Percentiles rank a stretch among this genome's conserved stretches.
These are phyloP conservation scores for Megathymus violae DNA, from an alignment of 1,140 invertebrate species.

Conservation along the genomic window DNA sequence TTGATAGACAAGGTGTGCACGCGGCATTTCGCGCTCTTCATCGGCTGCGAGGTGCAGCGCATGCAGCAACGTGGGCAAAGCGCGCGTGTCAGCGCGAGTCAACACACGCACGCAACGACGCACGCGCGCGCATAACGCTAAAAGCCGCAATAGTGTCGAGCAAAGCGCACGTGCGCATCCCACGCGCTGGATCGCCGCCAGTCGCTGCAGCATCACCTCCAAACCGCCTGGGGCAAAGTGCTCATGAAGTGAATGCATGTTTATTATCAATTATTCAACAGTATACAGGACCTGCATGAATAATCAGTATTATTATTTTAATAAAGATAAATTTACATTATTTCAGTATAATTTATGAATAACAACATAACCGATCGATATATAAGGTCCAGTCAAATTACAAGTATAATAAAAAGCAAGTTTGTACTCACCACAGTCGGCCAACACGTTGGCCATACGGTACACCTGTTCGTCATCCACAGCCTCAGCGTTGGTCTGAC, in stretches of 20 bases:
- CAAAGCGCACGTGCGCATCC: constrained; percentile 75
- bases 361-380: too few relatives aligned
- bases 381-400: too few relatives aligned
- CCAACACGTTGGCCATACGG: constrained; percentile 85
- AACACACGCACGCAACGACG: constrained; percentile 79
- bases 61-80: constrained; percentile 78
- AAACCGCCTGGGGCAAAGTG: constrained; percentile 88
- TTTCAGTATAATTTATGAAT: too few relatives aligned
- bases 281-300: too few relatives aligned
- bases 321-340: too few relatives aligned
- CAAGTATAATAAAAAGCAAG: too few relatives aligned
- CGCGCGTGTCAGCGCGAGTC: constrained; percentile 70
- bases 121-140: constrained; percentile 77
- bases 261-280: too few relatives aligned
- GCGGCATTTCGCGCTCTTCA: constrained; percentile 70
- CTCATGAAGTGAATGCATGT: too few relatives aligned
- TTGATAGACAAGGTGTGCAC: constrained; percentile 73
- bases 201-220: constrained; percentile 89
- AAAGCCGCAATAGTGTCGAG: constrained; percentile 73
- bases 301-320: too few relatives aligned
- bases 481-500: constrained; percentile 93
- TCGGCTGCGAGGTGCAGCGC: constrained; percentile 76
- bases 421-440: constrained; percentile 73
- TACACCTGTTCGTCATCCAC: constrained; percentile 98
- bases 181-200: constrained; percentile 84